Base-by-base conservation (phyloP, 2,888 invertebrate species). In the Agriopis marginaria region DNA sequence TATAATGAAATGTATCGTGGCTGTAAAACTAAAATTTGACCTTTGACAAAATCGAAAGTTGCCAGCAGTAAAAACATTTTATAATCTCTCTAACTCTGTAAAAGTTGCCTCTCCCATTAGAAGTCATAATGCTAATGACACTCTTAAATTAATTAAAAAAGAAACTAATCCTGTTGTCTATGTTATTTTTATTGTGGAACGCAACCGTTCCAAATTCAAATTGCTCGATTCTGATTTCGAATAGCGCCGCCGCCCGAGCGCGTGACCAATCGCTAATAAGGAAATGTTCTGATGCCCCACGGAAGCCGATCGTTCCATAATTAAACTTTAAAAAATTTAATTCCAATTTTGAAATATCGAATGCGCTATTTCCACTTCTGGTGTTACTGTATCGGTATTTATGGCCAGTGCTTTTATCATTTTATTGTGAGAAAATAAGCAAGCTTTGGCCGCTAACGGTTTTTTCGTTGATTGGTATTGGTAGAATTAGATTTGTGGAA, bases 221-320 rank as follows among this genome's bases (percentile, higher is more conserved):
- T 91, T 88, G 88, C 86, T 85, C 86, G 89, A 89, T 89, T 89
- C 88, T 83, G 87, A 89, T 89, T 88, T 84, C 83, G 87, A 89
- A 88, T 85, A 85, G 79, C 81, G 79, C 80, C 80, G 82, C 74
- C 74, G 81, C 80, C 83, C 88, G 88, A 85, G 88, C 90, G 93
- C 92, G 93, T 92, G 92, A 89, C 93, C 92, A 94, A 94, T 94
- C 91, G 92, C 90, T 93, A 94, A 94, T 93, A 92, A 92, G 93
- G 88, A 89, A 92, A 91, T 90, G 91, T 90, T 72, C 68, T 65
- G 70, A 61, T 68, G 71, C 70, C 86, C 86, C 86, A 90, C 93
- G 90, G 93, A 92, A 94, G 93, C 93, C 89, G 90, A 91, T 91
- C 88, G 83, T 84, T 86, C 87, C 83, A 86, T 91, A 93, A 93